A percentile compares a stretch with the other conserved stretches of the same genome.
Conservation (phyloP, 2,113 vertebrate genomes). For the Myodes glareolus region DNA sequence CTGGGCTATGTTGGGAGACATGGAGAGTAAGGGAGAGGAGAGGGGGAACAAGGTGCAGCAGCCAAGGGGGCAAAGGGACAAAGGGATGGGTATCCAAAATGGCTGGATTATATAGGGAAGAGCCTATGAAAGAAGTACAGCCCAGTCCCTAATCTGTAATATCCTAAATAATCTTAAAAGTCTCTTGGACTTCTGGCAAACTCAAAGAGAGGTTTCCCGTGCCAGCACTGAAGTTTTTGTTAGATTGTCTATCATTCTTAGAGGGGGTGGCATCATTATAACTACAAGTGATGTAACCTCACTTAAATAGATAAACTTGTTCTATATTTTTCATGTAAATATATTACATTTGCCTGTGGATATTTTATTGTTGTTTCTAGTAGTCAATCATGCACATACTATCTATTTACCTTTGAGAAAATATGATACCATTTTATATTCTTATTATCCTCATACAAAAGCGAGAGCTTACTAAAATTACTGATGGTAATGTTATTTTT, state of each 20-base stretch:
- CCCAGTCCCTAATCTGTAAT: too few relatives aligned
- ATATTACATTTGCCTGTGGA: background rate
- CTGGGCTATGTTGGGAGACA: too few relatives aligned
- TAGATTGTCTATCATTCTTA: background rate
- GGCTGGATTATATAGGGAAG: too few relatives aligned
- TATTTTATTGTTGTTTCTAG: background rate
- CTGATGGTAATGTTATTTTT: slow-evolving; percentile 14
- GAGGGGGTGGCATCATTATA: background rate
- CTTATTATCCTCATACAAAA: background rate
- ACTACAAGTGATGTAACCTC: background rate
- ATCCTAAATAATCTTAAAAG: background rate
- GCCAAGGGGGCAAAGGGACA: too few relatives aligned
- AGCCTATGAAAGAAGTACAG: too few relatives aligned
- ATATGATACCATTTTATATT: background rate
- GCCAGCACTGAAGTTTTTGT: background rate
- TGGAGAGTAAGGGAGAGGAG: too few relatives aligned
- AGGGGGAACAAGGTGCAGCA: too few relatives aligned
- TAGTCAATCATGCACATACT: background rate
- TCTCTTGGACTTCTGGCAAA: too few relatives aligned
- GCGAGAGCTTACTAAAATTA: background rate
- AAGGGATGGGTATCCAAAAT: too few relatives aligned
- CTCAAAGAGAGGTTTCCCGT: background rate
- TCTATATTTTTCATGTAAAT: background rate
- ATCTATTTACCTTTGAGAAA: background rate
- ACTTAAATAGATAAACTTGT: background rate